phyloP scores from a whole-genome alignment of 37 sponge, comb jelly and placozoan species.

The Spongia lamella region DNA sequence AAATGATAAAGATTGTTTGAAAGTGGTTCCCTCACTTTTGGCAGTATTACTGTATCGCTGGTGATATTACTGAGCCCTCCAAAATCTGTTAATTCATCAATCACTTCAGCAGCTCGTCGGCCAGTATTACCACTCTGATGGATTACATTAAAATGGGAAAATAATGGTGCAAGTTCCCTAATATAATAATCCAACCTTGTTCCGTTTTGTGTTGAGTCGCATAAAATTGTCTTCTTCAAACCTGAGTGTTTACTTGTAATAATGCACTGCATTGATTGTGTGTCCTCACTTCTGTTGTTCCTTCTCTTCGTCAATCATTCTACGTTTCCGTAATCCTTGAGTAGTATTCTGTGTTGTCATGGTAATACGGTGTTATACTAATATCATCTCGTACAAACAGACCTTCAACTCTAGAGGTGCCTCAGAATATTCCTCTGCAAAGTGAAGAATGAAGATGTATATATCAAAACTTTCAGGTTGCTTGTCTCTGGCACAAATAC shows the following conservation, averaged over 20 bases:
- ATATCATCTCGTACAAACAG: too few relatives aligned
- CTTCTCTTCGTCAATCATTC: slow-evolving; percentile 28
- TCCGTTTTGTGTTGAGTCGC: slow-evolving; percentile 34
- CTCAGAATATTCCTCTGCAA: slow-evolving; percentile 26
- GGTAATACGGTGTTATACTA: too few relatives aligned
- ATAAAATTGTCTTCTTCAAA: slow-evolving; percentile 83
- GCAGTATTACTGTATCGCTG: neutral
- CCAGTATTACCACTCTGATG: neutral
- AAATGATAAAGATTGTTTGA: too few relatives aligned
- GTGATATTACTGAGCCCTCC: slow-evolving; percentile 23
- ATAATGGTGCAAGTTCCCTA: neutral
- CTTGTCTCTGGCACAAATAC: too few relatives aligned
- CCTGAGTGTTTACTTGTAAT: too few relatives aligned
- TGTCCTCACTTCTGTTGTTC: slow-evolving; percentile 40
- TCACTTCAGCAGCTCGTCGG: slow-evolving; percentile 1
- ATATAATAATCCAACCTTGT: neutral
- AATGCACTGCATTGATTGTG: too few relatives aligned
- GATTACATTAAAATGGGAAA: neutral
- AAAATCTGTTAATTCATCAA: slow-evolving; percentile 62
- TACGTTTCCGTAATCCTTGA: neutral
- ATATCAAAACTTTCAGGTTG: neutral
- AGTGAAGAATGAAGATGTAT: neutral
- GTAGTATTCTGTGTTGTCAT: too few relatives aligned
- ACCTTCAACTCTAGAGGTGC: slow-evolving; percentile 7
- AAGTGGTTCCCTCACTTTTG: neutral